Evolutionary conservation across 2,113 vertebrate species (phyloP), one percentile per base, ranked within the genome.

Genomic region (Cranoglanis bouderius): DNA sequence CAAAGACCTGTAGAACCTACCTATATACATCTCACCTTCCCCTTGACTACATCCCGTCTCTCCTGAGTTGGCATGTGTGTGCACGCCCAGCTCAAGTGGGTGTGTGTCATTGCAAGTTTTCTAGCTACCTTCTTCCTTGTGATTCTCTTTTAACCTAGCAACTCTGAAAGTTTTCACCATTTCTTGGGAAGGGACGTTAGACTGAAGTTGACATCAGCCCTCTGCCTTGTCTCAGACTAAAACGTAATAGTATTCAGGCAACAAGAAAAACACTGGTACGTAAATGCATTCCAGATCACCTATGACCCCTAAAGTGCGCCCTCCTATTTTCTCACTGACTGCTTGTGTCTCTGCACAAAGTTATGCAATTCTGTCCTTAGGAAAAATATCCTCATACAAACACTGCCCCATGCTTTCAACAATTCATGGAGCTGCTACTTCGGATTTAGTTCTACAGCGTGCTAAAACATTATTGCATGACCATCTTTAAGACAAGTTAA

Each of bases 291-390:
- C 92, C 89, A 81, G 83, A 53, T 89, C 89, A 91, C 90, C 89
- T 89, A 88, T 90, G 84, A 85, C 90, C 90, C 78, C 59, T 80
- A n/a, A 82, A 90, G 63, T 89, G 90, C 85, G 87, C 40, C 26
- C 72, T 70, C 59, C 63, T 40, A 59, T 70, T 88, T 86, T 82
- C 75, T 90, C 81, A 91, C 89, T 91, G 57, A 87, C 59, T 80
- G 81, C 78, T 53, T 78, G 89, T n/a, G 83, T 82, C 65, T 74
- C 16, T 88, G 85, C 75, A 87, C 82, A 88, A 74, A 92, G 93
- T 96, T 96, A 95, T 91, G 94, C 94, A 96, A 96, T 93, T 86
- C 87, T 89, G 91, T 92, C 92, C 94, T 83, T 90, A 92, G 90
- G 70, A 24, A 85, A 82, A 91, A 88, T 75, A 43, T 88, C 91